phyloP scores from a whole-genome alignment of 2,888 invertebrate species.

The Mesorhabditis sp. region DNA sequence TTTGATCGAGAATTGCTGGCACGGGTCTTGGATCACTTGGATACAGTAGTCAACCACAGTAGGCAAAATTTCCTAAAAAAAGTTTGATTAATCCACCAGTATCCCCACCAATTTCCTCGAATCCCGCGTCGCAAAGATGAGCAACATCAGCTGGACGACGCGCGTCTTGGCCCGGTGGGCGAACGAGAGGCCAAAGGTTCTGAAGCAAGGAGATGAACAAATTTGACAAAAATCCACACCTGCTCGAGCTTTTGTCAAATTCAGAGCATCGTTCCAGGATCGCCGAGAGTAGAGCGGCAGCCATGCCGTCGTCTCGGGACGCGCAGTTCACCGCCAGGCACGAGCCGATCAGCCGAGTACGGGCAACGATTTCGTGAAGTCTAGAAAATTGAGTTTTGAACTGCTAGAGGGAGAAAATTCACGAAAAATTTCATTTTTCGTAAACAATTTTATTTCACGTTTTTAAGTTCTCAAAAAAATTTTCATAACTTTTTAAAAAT shows the following conservation, averaged over 20 bases:
- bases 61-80: conserved; percentile 10
- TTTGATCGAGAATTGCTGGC: conserved; percentile 49
- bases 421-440: too few species aligned
- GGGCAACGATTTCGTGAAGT: conserved; percentile 28
- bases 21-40: conserved; percentile 35
- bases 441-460: too few species aligned
- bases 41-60: conserved; percentile 32
- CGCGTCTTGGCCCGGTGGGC: conserved; percentile 48
- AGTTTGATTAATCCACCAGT: not conserved
- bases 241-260: conserved; percentile 29
- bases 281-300: conserved; percentile 11
- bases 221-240: conserved; percentile 6
- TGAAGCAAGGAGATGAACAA: conserved; percentile 10
- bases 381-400: conserved; percentile 15
- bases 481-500: too few species aligned
- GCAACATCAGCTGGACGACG: conserved; percentile 29
- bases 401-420: too few species aligned
- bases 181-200: conserved; percentile 47
- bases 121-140: not conserved
- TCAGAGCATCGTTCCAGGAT: conserved; percentile 19
- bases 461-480: too few species aligned
- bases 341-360: conserved; percentile 23
- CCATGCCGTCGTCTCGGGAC: conserved; percentile 11
- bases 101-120: not conserved
- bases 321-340: conserved; percentile 14